Evolutionary conservation across 2,113 vertebrate genomes (phyloP).

Genomic region (Condylura cristata): DNA sequence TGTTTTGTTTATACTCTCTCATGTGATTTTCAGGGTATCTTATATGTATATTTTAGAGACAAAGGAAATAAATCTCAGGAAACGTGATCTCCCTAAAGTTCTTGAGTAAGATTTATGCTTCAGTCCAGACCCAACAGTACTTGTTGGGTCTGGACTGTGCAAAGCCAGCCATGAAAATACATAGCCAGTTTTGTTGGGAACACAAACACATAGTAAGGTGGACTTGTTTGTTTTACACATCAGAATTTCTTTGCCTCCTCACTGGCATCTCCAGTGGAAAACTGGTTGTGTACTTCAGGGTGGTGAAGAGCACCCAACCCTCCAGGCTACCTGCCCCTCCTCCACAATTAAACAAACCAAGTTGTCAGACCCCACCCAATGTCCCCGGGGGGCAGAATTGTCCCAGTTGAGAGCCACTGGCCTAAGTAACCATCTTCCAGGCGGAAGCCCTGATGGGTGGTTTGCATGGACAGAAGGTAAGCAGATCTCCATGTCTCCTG

Average conservation of each 20-base stretch:
- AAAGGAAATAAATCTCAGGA: not conserved
- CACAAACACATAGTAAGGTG: not conserved
- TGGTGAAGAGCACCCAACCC: not conserved
- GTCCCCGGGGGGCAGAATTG: not conserved
- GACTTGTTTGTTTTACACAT: not conserved
- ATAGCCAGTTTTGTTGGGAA: not conserved
- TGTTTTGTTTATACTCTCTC: not conserved
- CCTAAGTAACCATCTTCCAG: not conserved
- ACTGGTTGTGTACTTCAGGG: no score
- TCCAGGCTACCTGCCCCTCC: not conserved
- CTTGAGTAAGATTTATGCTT: not conserved
- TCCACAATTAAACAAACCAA: not conserved
- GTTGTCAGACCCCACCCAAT: not conserved
- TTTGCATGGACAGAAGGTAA: not conserved
- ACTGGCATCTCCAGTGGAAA: no score
- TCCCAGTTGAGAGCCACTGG: not conserved
- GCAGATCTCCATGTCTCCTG: not conserved
- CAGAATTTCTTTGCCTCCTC: not conserved
- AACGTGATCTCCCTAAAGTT: not conserved
- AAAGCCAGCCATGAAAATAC: not conserved
- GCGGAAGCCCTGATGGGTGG: not conserved
- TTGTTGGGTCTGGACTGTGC: no score
- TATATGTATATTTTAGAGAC: not conserved
- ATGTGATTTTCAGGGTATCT: rapidly evolving
- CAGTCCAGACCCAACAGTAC: not conserved